These are phyloP conservation scores for Hypotaenidia okinawae DNA, from an alignment of 2,797 vertebrate genomes.

Conservation along the genomic window DNA sequence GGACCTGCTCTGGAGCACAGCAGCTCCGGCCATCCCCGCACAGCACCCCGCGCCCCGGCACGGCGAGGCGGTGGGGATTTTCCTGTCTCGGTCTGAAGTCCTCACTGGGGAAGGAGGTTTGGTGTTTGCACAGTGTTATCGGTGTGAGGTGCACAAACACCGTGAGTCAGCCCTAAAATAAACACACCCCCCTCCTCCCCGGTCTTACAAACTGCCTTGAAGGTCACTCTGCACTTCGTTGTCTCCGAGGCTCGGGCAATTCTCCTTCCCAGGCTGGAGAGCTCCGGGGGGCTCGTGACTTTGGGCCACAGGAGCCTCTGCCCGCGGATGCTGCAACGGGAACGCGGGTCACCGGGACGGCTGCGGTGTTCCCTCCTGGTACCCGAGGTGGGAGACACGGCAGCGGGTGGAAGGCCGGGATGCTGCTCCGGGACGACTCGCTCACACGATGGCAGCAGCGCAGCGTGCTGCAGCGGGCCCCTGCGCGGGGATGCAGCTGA, in stretches of 20 bases:
- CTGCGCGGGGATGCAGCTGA: neutral
- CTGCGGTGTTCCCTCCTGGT: rapidly evolving
- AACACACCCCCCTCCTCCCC: neutral
- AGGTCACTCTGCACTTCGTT: rapidly evolving
- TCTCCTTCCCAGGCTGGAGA: neutral
- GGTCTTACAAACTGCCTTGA: rapidly evolving
- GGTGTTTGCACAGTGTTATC: rapidly evolving
- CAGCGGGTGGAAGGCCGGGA: neutral
- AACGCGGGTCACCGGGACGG: rapidly evolving
- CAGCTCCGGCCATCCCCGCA: rapidly evolving
- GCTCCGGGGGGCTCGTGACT: rapidly evolving
- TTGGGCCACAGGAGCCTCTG: neutral
- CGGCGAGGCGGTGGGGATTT: neutral
- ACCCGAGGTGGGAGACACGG: neutral
- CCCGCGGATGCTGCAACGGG: neutral
- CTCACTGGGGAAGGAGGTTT: neutral
- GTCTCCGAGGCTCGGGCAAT: rapidly evolving
- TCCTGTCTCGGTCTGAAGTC: neutral
- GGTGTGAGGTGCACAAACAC: neutral
- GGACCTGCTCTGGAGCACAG: neutral
- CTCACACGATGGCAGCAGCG: conserved; percentile 67
- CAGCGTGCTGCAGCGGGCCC: conserved; percentile 71
- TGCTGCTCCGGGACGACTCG: neutral
- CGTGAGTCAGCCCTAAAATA: neutral
- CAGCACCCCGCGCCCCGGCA: rapidly evolving